These are phyloP conservation scores for Masticophis lateralis DNA, from an alignment of 2,797 vertebrate species.

Conservation along the genomic window DNA sequence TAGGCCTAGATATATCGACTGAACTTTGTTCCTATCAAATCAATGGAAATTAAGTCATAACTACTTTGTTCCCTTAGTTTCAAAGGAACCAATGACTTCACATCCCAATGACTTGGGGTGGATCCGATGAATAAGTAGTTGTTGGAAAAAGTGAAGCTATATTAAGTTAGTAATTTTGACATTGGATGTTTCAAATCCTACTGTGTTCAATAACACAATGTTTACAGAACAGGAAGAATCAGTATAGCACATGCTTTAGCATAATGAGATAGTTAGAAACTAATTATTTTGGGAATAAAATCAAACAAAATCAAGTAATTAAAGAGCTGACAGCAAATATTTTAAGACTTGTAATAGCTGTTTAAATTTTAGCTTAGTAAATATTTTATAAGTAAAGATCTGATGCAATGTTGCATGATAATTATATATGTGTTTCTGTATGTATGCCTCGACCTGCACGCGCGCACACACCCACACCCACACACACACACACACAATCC, in stretches of 20 bases:
- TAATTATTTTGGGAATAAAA: slow-evolving; percentile 63
- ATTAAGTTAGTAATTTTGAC: neutral
- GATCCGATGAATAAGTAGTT: neutral
- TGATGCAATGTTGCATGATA: accelerated
- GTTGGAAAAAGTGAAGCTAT: slow-evolving; percentile 13
- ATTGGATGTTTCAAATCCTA: neutral
- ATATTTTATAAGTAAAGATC: neutral
- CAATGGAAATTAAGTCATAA: neutral
- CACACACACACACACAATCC: accelerated
- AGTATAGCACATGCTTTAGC: neutral
- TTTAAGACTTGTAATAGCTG: neutral
- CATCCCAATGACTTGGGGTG: neutral
- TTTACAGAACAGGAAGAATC: neutral
- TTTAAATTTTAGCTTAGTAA: slow-evolving; percentile 4
- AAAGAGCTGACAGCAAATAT: slow-evolving; percentile 31
- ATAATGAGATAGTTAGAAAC: slow-evolving; percentile 46
- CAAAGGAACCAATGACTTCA: neutral
- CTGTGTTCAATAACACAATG: neutral
- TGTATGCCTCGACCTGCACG: neutral
- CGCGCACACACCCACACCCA: neutral
- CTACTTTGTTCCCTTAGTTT: neutral
- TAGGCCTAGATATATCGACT: neutral
- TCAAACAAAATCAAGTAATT: slow-evolving; percentile 58
- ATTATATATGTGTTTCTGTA: neutral
- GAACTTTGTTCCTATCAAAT: neutral